Conservation (phyloP, 2,113 vertebrate species). For the Marcusenius ussheri region DNA sequence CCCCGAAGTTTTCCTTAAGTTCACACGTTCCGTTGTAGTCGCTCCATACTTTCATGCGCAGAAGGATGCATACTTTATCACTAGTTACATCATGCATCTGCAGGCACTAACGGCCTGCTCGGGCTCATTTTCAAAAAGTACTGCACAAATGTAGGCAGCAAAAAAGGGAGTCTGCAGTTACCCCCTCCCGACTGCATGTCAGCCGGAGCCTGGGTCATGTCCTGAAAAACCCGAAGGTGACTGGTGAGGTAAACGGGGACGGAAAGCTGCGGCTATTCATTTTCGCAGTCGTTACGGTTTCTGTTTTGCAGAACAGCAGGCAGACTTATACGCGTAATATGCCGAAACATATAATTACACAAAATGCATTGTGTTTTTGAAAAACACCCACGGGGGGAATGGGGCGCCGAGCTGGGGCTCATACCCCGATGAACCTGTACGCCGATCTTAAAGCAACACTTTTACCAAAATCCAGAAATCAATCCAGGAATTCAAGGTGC, state of each 20-base stretch:
- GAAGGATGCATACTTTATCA: conserved; percentile 15
- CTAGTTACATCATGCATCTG: conserved; percentile 27
- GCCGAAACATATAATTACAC: neutral
- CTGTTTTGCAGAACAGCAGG: neutral
- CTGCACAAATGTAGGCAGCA: neutral
- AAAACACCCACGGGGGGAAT: neutral
- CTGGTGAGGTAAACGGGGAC: conserved; percentile 3
- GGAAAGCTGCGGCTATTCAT: neutral
- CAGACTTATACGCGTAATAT: neutral
- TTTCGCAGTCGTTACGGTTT: neutral
- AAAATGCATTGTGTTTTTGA: neutral
- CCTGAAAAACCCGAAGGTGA: neutral
- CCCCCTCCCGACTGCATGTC: neutral
- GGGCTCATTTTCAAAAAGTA: neutral
- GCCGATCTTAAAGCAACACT: neutral
- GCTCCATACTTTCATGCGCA: neutral
- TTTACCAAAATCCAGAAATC: neutral
- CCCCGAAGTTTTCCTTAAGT: conserved; percentile 32
- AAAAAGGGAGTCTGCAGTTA: neutral
- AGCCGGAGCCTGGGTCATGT: conserved; percentile 1
- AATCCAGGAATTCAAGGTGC: neutral
- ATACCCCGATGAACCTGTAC: neutral
- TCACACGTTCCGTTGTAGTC: conserved; percentile 28
- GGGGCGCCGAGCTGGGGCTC: neutral
- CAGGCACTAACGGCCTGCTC: neutral